phyloP scores from a whole-genome alignment of 2,797 vertebrate species.

The Perodicticus potto region DNA sequence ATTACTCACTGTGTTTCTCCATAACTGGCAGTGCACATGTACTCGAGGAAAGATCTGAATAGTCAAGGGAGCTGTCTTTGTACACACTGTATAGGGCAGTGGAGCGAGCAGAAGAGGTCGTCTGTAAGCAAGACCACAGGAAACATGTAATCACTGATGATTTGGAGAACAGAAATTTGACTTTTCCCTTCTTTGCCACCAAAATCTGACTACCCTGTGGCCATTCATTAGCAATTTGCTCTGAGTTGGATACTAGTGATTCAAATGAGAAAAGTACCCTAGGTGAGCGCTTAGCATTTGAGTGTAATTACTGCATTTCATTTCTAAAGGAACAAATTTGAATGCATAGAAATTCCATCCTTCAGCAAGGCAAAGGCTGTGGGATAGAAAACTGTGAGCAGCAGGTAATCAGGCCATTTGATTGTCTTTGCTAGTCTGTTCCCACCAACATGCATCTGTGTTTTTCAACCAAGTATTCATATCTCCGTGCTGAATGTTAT shows the following conservation, averaged over 20 bases:
- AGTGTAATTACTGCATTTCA: background rate
- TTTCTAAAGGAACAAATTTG: background rate
- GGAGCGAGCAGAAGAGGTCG: background rate
- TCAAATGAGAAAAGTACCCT: background rate
- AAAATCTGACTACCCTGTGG: background rate
- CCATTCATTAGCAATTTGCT: background rate
- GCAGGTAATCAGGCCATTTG: background rate
- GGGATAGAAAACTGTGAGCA: background rate
- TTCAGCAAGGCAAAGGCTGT: background rate
- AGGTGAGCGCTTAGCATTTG: background rate
- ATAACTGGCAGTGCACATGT: background rate
- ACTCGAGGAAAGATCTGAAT: background rate
- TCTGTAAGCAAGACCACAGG: background rate
- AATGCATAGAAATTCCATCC: background rate
- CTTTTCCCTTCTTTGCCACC: background rate
- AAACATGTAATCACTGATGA: background rate
- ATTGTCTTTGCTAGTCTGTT: background rate
- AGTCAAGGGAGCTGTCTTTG: slow-evolving; percentile 28
- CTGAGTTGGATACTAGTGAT: background rate
- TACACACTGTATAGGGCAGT: background rate
- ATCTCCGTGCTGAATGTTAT: background rate
- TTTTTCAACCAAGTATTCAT: background rate
- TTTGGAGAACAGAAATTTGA: background rate
- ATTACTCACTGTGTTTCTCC: slow-evolving; percentile 17
- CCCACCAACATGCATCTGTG: background rate